Evolutionary conservation across 92 coral and sea anemone genomes (phyloP).

Genomic region (Epizoanthus stellaris): DNA sequence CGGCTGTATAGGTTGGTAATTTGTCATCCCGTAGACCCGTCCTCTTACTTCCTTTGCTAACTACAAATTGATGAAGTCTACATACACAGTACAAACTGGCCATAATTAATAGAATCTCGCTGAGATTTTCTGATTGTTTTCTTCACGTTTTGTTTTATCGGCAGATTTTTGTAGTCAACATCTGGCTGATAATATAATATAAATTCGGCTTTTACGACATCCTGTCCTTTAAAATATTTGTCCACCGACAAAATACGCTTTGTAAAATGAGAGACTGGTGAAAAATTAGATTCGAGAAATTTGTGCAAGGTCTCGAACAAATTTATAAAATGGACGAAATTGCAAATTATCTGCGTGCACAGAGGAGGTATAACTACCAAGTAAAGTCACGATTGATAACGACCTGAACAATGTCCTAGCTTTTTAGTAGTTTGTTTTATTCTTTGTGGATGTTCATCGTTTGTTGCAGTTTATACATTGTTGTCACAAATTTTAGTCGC

Average conservation of each 20-base stretch:
- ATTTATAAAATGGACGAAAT: conserved; percentile 25
- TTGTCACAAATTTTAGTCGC: conserved; percentile 36
- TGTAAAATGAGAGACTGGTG: conserved; percentile 18
- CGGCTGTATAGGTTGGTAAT: background rate
- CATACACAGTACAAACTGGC: conserved; percentile 53
- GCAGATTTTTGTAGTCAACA: conserved; percentile 31
- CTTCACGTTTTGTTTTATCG: conserved; percentile 44
- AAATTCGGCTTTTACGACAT: conserved; percentile 24
- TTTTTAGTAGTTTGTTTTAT: conserved; percentile 2
- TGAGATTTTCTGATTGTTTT: conserved; percentile 69
- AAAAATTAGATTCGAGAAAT: conserved; percentile 29
- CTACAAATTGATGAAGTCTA: conserved; percentile 50
- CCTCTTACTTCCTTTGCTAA: conserved; percentile 38
- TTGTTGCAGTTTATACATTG: conserved; percentile 15
- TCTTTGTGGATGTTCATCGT: background rate
- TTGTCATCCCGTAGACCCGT: conserved; percentile 21
- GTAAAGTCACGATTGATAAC: conserved; percentile 25
- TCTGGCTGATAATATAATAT: conserved; percentile 29
- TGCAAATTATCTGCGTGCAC: conserved; percentile 45
- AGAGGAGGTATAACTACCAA: conserved; percentile 30
- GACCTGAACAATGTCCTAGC: background rate
- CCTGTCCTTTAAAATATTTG: conserved; percentile 36
- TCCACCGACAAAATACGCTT: conserved; percentile 25
- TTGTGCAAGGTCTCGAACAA: conserved; percentile 15
- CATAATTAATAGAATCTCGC: conserved; percentile 68